Evolutionary conservation across 2,888 invertebrate genomes (phyloP).

Genomic region (Archips xylosteana): DNA sequence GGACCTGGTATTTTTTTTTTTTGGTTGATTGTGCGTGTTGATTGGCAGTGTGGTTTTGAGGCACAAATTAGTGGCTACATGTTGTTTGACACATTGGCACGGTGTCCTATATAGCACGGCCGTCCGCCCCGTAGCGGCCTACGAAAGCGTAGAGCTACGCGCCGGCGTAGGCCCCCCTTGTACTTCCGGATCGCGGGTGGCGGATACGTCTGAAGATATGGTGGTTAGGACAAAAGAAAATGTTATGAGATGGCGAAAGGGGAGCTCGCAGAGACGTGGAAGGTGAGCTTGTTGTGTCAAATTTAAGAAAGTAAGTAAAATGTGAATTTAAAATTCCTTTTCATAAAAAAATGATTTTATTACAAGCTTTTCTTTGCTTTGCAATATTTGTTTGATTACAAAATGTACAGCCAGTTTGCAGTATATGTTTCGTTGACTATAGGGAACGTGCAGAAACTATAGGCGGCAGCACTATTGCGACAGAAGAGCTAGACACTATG

Average conservation of each 20-base stretch:
- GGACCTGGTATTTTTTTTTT: constrained; percentile 44
- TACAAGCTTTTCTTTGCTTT: too few relatives aligned
- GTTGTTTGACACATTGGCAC: constrained; percentile 66
- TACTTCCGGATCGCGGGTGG: constrained; percentile 58
- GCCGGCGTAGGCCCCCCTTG: constrained; percentile 61
- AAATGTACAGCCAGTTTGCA: too few relatives aligned
- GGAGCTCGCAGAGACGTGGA: too few relatives aligned
- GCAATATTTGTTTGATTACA: too few relatives aligned
- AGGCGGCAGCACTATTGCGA: too few relatives aligned
- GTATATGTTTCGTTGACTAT: too few relatives aligned
- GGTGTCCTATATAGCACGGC: constrained; percentile 69
- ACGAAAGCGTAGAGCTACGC: constrained; percentile 78
- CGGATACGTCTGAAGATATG: constrained; percentile 57
- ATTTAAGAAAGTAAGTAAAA: too few relatives aligned
- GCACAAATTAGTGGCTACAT: constrained; percentile 53
- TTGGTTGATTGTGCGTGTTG: constrained; percentile 59
- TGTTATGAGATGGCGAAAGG: background rate
- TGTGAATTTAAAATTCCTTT: too few relatives aligned
- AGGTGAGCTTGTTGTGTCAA: too few relatives aligned
- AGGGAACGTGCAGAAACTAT: too few relatives aligned
- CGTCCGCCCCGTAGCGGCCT: constrained; percentile 74
- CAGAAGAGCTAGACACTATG: too few relatives aligned
- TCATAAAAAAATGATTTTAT: too few relatives aligned
- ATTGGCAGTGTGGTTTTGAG: constrained; percentile 66
- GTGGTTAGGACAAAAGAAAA: background rate